Base-by-base conservation (phyloP, 2,797 vertebrate genomes). In the Pterois miles region DNA sequence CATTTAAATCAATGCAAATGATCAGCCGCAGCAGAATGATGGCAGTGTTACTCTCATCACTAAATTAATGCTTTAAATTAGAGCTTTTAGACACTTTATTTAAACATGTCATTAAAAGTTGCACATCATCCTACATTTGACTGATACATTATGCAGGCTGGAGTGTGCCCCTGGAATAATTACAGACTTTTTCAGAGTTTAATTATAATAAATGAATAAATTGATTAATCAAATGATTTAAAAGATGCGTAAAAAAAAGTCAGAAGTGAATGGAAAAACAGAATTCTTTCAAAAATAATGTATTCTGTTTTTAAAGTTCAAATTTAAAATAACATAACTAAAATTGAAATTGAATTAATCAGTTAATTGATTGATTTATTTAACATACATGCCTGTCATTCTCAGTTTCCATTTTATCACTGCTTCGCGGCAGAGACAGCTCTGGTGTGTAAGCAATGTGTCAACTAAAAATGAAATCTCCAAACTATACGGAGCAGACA, bases 1-100 rank as follows among this genome's bases (percentile, higher is more conserved):
- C 1, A 43, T 76, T 76, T 31, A 29, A 65, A 38, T 65, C 4
- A 54, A 57, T 46, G 58, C 20, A 60, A 72, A 75, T 57, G n/a
- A 25, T 65, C n/a, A 9, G 34, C 20, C 4, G 34, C 16, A 18
- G 20, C 13, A n/a, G 3, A 27, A 9, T 4, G 5, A 18, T 23
- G 25, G 31, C 54, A 25, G 22, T 66, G 23, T 38, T 36, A 16
- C 18, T 58, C 6, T 40, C 16, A 43, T 22, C 6, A 59, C 16
- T 40, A 18, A 34, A 38, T 43, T 0, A 46, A 46, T n/a, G 27
- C 18, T 50, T 63, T 36, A 48, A 27, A 72, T 53, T 3, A 54
- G 36, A 12, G 29, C 25, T 13, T 36, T 33, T 27, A 27, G 20
- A 52, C 6, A 10, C 34, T 29, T 36, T 31, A 53, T 57, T 50